Evolutionary conservation across 2,797 vertebrate species (phyloP), one percentile per base, ranked within the genome.

Genomic region (Geotrypetes seraphini): DNA sequence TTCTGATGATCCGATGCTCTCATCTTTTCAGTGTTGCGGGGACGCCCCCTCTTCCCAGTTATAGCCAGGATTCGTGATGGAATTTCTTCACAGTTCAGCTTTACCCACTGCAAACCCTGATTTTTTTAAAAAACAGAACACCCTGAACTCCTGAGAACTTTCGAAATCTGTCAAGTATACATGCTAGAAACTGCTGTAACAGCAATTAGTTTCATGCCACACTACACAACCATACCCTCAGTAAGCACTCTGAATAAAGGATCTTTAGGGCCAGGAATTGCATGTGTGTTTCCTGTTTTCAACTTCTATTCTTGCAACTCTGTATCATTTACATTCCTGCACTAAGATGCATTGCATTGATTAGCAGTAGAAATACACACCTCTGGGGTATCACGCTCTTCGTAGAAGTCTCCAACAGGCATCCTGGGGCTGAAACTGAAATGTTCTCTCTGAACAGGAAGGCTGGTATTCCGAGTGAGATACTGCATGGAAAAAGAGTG

Each of bases 351-450:
- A 42, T 43, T 39, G 35, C 28, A n/a, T 39, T 26, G 17, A 31
- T 16, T 20, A 6, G 11, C 14, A 25, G n/a, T 33, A 35, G 18
- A 9, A 20, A 16, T 7, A 69, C 75, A 34, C 26, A 96, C 95
- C 87, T 93, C 89, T 0, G 86, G 62, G 1, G 84, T 87, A 36
- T 96, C 89, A 52, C 83, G 80, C 55, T 94, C 92, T 76, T 97
- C 93, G 16, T 88, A 96, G 61, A 96, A 98, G 39, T 98, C 93
- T 21, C 95, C 95, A 31, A 98, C 83, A 2, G 93, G 92, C 90
- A 98, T 97, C 8, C 95, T 87, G 12, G 95, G 95, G 59, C 93
- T 97, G 76, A 98, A 98, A 72, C 95, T 98, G 81, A 98, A 98
- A 69, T 98, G 90, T 41, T 97, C 92, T 5, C 95, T 87, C 22